phyloP scores from a whole-genome alignment of 2,797 vertebrate species.

The Catamblyrhynchus diadema region DNA sequence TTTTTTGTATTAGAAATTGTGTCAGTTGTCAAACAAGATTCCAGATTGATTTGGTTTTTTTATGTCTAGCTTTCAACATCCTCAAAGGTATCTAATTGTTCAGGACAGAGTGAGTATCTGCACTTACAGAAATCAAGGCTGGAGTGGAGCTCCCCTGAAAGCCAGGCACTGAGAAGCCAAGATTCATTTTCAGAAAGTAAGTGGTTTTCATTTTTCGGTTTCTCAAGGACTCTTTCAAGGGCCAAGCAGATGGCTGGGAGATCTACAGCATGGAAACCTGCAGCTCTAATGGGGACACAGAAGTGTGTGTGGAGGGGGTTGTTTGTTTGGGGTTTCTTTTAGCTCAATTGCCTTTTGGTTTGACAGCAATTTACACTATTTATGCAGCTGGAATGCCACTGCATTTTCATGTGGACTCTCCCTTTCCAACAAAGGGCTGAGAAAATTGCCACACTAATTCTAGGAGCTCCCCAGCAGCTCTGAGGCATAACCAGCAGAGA shows the following conservation, averaged over 20 bases:
- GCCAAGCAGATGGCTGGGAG: conserved; percentile 39
- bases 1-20: not conserved
- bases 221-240: conserved; percentile 57
- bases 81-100: conserved; percentile 53
- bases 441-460: conserved; percentile 29
- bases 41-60: conserved; percentile 8
- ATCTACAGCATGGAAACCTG: conserved; percentile 15
- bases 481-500: not conserved
- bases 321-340: conserved; percentile 24
- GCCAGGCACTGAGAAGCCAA: conserved; percentile 28
- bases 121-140: conserved; percentile 52
- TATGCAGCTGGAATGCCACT: conserved; percentile 25
- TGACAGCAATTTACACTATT: conserved; percentile 34
- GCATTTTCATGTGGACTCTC: not conserved
- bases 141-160: conserved; percentile 49
- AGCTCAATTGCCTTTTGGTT: conserved; percentile 27
- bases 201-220: conserved; percentile 54
- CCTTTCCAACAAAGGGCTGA: conserved; percentile 18
- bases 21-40: conserved; percentile 43
- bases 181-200: conserved; percentile 59
- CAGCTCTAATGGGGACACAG: not conserved
- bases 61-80: conserved; percentile 24
- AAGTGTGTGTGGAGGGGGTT: not conserved
- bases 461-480: conserved; percentile 6
- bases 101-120: conserved; percentile 43